phyloP scores from a whole-genome alignment of 2,797 vertebrate species.

The Mastacembelus armatus region DNA sequence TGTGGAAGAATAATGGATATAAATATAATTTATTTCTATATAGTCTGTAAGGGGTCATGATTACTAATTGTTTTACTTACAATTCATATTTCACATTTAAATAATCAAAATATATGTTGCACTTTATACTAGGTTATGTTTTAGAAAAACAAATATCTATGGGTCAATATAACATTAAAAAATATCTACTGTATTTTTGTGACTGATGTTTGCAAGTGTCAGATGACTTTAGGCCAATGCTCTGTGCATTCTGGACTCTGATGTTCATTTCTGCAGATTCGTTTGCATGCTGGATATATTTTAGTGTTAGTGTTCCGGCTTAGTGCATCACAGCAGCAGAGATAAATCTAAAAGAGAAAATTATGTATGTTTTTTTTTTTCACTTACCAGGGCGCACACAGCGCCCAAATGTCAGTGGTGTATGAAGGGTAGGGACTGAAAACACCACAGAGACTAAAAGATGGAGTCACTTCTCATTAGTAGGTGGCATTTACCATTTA shows the following conservation, averaged over 20 bases:
- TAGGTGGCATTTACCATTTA: background rate
- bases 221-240: slow-evolving; percentile 17
- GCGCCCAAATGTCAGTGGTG: slow-evolving; percentile 24
- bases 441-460: slow-evolving; percentile 6
- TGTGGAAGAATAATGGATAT: no score
- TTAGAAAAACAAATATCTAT: no score
- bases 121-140: no score
- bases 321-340: slow-evolving; percentile 15
- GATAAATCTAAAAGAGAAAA: slow-evolving; percentile 51
- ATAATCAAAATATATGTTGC: no score
- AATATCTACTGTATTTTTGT: background rate
- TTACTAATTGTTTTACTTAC: no score
- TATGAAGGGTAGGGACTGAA: slow-evolving; percentile 7
- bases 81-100: no score
- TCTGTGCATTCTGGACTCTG: background rate
- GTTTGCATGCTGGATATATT: slow-evolving; percentile 16
- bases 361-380: slow-evolving; percentile 23
- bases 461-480: background rate
- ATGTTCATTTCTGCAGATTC: slow-evolving; percentile 35
- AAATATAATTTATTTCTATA: no score
- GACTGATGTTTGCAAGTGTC: background rate
- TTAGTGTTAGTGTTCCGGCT: slow-evolving; percentile 18
- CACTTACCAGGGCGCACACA: slow-evolving; percentile 11
- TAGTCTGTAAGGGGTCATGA: no score
- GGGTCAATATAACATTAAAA: no score